Base-by-base conservation (phyloP, 2,888 invertebrate species). In the Lepidocyrtoides sp. region DNA sequence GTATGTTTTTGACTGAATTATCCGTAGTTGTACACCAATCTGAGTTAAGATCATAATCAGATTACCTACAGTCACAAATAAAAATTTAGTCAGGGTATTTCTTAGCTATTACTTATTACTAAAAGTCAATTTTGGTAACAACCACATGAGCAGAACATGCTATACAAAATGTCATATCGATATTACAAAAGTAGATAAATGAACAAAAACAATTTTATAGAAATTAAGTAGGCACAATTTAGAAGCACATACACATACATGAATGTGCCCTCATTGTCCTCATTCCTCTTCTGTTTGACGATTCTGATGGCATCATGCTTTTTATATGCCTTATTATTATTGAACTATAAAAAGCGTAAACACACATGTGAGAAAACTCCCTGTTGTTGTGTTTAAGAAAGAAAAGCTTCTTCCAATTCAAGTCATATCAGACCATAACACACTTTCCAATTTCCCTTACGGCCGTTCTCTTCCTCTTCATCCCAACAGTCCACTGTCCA, bases 361-460 rank as follows among this genome's bases (percentile, higher is more conserved):
- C 63, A 60, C 57, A 60, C 75, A n/a, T n/a, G 20, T 51, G 51
- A 51, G 17, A 17, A 60, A 60, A 60, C 60, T 60, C 57, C 63
- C 32, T 5, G 0, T 20, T 72, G 63, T 63, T 63, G 63, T 63
- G 14, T 12, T 63, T 3, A 63, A 63, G 26, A n/a, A n/a, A n/a
- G n/a, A n/a, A 63, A 63, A 63, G 72, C 23, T 75, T 57, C 63
- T 63, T 60, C 44, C 66, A 83, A 44, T 83, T 69, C 84, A 69
- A 69, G 51, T 51, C 84, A 69, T 84, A 84, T 84, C 84, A 69
- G 66, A 26, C 32, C 84, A 69, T 75, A 85, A 85, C 85, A 85
- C 85, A 85, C 57, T 85, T 83, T 85, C 75, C 75, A 85, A 85
- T 85, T 85, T 85, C 75, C 75, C 75, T 84, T 44, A 66, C 48